Evolutionary conservation across 2,797 vertebrate genomes (phyloP).

Genomic region (Parauchenoglanis punctatus): DNA sequence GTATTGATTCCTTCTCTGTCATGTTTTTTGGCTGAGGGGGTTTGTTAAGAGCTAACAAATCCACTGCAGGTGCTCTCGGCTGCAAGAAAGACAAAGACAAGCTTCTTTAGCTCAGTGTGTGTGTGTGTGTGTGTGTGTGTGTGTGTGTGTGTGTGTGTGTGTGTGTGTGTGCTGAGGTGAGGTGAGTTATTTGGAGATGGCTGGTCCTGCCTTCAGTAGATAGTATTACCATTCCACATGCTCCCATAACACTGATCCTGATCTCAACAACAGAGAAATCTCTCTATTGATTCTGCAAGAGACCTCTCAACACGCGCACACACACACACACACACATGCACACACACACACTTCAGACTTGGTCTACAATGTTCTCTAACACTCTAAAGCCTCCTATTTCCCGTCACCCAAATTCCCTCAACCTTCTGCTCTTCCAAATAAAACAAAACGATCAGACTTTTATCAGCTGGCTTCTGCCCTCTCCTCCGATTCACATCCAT

Average conservation of each 20-base stretch:
- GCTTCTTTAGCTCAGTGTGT: background rate
- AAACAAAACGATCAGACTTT: constrained; percentile 10
- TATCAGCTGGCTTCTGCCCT: background rate
- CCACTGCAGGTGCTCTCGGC: constrained; percentile 15
- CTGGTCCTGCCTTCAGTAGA: background rate
- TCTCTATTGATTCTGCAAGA: constrained; percentile 21
- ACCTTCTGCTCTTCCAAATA: constrained; percentile 7
- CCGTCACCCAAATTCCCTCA: constrained; percentile 2
- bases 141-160: constrained; percentile 21
- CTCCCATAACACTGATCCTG: constrained; percentile 12
- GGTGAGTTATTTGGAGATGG: background rate
- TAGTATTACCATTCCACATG: constrained; percentile 26
- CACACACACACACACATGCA: background rate
- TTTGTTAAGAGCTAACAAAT: constrained; percentile 33
- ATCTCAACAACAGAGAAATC: constrained; percentile 21
- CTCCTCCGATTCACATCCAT: background rate
- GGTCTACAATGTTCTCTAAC: background rate
- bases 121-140: constrained; percentile 9
- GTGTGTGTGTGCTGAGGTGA: background rate
- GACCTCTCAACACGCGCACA: background rate
- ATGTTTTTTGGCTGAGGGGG: constrained; percentile 15
- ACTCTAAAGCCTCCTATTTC: background rate
- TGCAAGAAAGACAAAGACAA: background rate
- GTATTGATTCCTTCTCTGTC: constrained; percentile 14
- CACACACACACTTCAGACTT: background rate